Conservation (phyloP, 2,888 invertebrate species). For the Calameuta pallipes region DNA sequence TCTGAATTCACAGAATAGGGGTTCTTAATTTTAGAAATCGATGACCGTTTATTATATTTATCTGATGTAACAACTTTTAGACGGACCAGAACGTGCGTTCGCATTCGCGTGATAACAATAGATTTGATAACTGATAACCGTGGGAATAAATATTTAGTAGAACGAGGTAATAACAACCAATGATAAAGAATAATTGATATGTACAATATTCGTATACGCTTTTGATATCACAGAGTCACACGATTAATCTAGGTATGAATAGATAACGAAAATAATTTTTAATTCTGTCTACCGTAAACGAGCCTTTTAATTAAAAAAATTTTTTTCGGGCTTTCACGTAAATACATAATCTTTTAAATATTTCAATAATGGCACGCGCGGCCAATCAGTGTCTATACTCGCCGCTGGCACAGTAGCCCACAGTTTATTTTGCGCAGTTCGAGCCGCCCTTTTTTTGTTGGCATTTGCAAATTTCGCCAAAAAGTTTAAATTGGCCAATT, state of each 20-base stretch:
- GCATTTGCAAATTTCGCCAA: background rate
- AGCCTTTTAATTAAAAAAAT: background rate
- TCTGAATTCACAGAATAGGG: background rate
- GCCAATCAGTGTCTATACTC: no score
- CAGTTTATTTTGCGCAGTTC: background rate
- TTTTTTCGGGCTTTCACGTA: background rate
- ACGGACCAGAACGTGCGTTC: background rate
- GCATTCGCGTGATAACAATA: background rate
- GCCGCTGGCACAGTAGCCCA: background rate
- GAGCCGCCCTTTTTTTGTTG: background rate
- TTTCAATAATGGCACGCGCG: background rate
- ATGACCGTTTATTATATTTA: background rate
- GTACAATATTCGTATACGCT: background rate
- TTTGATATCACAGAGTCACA: background rate
- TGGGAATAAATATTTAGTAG: background rate
- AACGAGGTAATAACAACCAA: background rate
- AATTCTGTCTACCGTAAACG: background rate
- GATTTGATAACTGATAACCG: background rate
- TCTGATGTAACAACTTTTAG: background rate
- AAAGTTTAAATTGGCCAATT: background rate
- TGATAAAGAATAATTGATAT: background rate
- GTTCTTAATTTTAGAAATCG: background rate
- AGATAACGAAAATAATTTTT: background rate
- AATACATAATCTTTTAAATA: background rate
- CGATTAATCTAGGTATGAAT: background rate